A percentile compares a stretch with the other conserved stretches of the same genome.
These are phyloP conservation scores for Reticulitermes lucifugus DNA, from an alignment of 2,888 invertebrate genomes.

Conservation along the genomic window DNA sequence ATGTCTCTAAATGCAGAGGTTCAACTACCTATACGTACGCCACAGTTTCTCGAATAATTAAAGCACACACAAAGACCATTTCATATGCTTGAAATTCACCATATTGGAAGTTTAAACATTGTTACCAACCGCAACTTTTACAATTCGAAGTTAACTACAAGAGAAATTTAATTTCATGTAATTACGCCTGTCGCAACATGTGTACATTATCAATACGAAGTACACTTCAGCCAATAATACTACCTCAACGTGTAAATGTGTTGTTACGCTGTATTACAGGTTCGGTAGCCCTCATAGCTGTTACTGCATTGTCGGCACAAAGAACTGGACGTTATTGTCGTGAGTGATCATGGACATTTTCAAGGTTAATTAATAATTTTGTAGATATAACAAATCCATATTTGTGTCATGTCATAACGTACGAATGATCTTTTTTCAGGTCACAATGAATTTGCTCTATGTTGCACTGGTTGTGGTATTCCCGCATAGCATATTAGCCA, in stretches of 20 bases:
- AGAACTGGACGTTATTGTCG: no score
- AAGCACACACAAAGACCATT: background rate
- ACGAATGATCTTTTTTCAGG: background rate
- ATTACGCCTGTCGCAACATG: background rate
- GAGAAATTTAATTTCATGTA: background rate
- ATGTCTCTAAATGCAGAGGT: background rate
- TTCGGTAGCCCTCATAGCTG: no score
- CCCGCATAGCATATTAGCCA: background rate
- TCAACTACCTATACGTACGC: no score
- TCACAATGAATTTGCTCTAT: conserved; percentile 8
- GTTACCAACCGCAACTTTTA: background rate
- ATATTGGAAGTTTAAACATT: background rate
- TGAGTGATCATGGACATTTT: no score
- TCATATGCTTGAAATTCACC: conserved; percentile 20
- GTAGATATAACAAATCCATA: no score
- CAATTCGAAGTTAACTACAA: background rate
- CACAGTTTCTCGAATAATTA: background rate
- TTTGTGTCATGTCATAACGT: no score
- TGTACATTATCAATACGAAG: no score
- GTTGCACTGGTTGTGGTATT: background rate
- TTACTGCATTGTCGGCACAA: no score
- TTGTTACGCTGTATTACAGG: background rate
- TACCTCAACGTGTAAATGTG: background rate
- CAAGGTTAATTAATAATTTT: no score
- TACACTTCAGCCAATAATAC: background rate